Conservation (phyloP, 2,888 invertebrate species). For the Fragum sueziense region DNA sequence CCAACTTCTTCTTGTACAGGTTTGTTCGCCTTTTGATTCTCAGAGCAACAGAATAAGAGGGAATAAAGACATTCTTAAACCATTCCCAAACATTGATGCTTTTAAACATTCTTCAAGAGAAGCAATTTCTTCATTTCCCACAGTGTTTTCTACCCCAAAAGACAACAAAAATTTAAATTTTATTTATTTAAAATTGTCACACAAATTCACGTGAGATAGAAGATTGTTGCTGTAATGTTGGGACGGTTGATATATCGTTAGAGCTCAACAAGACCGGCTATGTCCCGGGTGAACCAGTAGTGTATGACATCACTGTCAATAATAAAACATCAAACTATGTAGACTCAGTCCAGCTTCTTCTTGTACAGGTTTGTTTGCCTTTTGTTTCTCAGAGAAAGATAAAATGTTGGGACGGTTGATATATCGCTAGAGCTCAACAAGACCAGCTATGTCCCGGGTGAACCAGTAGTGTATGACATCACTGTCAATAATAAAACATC, state of each 20-base stretch:
- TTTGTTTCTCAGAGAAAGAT: no score
- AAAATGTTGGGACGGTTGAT: conserved; percentile 91
- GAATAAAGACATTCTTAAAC: no score
- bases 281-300: conserved; percentile 96
- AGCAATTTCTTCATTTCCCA: no score
- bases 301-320: conserved; percentile 91
- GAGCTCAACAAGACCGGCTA: conserved; percentile 95
- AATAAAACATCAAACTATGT: conserved; percentile 94
- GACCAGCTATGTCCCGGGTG: conserved; percentile 97
- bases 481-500: conserved; percentile 92
- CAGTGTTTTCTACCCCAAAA: no score
- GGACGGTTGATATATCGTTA: conserved; percentile 92
- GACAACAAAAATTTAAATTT: no score
- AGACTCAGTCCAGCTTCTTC: conserved; percentile 92
- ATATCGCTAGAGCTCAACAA: conserved; percentile 94
- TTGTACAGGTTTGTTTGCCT: conserved; percentile 87
- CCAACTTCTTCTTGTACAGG: conserved; percentile 92
- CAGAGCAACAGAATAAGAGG: no score
- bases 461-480: conserved; percentile 93
- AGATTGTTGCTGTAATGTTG: conserved; percentile 85
- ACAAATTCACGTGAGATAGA: conserved; percentile 85
- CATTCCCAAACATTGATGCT: no score
- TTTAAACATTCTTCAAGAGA: no score
- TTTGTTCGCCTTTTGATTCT: no score
- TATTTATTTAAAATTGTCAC: no score